Evolutionary conservation across 2,888 invertebrate genomes (phyloP).

Genomic region (Drosophila hamatofila): DNA sequence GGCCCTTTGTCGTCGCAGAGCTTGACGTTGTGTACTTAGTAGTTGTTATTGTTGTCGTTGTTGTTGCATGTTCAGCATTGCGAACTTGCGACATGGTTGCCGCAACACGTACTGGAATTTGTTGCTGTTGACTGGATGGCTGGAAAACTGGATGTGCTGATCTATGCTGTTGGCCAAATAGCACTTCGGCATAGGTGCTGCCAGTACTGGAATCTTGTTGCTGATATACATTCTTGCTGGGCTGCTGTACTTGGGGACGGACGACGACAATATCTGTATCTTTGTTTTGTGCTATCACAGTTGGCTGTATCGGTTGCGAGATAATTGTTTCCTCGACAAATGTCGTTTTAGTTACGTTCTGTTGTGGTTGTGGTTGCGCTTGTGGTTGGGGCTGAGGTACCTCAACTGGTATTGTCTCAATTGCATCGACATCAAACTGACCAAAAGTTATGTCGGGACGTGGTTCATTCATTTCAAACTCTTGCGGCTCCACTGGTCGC

Average conservation of each 20-base stretch:
- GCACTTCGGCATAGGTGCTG: constrained; percentile 83
- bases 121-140: constrained; percentile 86
- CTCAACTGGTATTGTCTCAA: constrained; percentile 78
- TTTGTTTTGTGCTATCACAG: constrained; percentile 54
- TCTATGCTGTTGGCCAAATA: constrained; percentile 81
- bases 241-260: constrained; percentile 57
- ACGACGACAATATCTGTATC: constrained; percentile 28
- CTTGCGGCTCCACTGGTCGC: constrained; percentile 72
- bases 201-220: constrained; percentile 61
- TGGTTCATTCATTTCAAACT: constrained; percentile 75
- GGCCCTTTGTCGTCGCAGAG: constrained; percentile 56
- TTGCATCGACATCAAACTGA: constrained; percentile 83
- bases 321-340: constrained; percentile 49
- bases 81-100: constrained; percentile 58
- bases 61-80: constrained; percentile 69
- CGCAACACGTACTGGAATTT: constrained; percentile 67
- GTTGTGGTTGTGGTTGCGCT: constrained; percentile 13
- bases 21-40: constrained; percentile 61
- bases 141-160: constrained; percentile 84
- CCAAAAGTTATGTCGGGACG: constrained; percentile 83
- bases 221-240: constrained; percentile 39
- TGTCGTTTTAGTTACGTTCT: constrained; percentile 38
- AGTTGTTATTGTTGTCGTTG: constrained; percentile 67
- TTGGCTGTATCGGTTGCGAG: constrained; percentile 53
- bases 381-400: constrained; percentile 15